Percentiles rank a stretch among this genome's conserved stretches.
Evolutionary conservation across 2,113 vertebrate genomes (phyloP).

Genomic region (Actenoides lindsayi): DNA sequence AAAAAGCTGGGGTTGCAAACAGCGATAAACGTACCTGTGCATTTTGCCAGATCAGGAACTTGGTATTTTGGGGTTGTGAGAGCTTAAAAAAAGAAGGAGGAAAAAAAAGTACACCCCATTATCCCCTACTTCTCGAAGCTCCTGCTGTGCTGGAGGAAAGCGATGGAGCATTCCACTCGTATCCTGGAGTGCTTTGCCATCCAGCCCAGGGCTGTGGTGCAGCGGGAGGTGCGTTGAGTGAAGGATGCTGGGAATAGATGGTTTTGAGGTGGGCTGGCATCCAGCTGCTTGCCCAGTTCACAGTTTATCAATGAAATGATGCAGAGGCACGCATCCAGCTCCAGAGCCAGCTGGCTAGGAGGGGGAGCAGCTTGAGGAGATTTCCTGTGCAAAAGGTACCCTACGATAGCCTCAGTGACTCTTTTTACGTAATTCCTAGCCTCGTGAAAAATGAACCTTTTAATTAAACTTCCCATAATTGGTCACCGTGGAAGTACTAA

Average conservation of each 20-base stretch:
- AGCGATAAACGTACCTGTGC: accelerated
- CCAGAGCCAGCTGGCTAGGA: accelerated
- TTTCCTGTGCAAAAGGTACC: not conserved
- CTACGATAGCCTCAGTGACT: accelerated
- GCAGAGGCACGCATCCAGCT: not conserved
- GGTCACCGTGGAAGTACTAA: not conserved
- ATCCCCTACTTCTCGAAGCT: not conserved
- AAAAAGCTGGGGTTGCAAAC: not conserved
- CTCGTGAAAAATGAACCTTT: not conserved
- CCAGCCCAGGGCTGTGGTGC: not conserved
- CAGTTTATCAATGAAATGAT: not conserved
- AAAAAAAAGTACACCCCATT: no score
- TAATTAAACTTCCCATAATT: not conserved
- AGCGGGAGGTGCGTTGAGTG: not conserved
- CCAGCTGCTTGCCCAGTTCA: not conserved
- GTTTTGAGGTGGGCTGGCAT: not conserved
- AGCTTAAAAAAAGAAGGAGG: not conserved
- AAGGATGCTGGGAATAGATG: not conserved
- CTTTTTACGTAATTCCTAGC: not conserved
- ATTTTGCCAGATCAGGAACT: not conserved
- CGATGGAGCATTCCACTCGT: accelerated
- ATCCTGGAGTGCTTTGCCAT: not conserved
- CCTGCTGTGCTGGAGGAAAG: not conserved
- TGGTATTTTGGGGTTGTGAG: not conserved
- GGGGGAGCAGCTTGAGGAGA: not conserved